Percentiles rank a stretch among this genome's conserved stretches.
phyloP scores from a whole-genome alignment of 1,140 invertebrate genomes.

The Hyles vespertilio region DNA sequence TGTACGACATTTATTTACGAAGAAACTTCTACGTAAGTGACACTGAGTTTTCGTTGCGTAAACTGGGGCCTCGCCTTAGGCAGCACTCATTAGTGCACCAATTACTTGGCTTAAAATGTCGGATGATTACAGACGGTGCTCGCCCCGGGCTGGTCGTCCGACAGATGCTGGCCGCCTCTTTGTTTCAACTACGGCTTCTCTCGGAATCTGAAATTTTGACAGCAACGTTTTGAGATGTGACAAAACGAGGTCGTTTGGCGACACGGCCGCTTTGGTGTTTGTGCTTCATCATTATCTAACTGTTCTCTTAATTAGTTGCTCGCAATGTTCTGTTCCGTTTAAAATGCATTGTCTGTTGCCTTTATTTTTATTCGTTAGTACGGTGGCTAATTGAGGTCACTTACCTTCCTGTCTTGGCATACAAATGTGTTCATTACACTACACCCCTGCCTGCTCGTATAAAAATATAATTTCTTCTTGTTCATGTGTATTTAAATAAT shows the following conservation, averaged over 20 bases:
- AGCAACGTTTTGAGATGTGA: conserved; percentile 19
- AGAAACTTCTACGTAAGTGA: conserved; percentile 33
- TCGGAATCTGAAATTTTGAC: conserved; percentile 34
- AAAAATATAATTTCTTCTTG: too few species aligned
- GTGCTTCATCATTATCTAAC: too few species aligned
- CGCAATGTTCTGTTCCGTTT: too few species aligned
- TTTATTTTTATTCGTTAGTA: too few species aligned
- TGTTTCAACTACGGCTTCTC: conserved; percentile 37
- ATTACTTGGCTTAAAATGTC: conserved; percentile 63
- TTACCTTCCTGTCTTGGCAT: too few species aligned
- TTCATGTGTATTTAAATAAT: too few species aligned
- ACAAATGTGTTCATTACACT: too few species aligned
- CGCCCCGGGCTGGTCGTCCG: conserved; percentile 44
- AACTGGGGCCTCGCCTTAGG: conserved; percentile 58
- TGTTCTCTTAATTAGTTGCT: too few species aligned
- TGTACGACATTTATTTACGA: conserved; percentile 1
- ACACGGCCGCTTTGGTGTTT: too few species aligned
- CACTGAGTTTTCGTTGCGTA: conserved; percentile 51
- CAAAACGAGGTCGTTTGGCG: conserved; percentile 7
- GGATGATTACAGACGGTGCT: conserved; percentile 51
- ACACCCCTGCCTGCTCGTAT: too few species aligned
- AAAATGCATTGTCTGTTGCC: too few species aligned
- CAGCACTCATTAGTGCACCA: conserved; percentile 54
- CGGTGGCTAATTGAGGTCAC: too few species aligned
- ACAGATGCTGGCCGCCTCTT: conserved; percentile 52